A percentile compares a stretch with the other conserved stretches of the same genome.
phyloP scores from a whole-genome alignment of 2,113 vertebrate species.

The Dendropsophus ebraccatus region DNA sequence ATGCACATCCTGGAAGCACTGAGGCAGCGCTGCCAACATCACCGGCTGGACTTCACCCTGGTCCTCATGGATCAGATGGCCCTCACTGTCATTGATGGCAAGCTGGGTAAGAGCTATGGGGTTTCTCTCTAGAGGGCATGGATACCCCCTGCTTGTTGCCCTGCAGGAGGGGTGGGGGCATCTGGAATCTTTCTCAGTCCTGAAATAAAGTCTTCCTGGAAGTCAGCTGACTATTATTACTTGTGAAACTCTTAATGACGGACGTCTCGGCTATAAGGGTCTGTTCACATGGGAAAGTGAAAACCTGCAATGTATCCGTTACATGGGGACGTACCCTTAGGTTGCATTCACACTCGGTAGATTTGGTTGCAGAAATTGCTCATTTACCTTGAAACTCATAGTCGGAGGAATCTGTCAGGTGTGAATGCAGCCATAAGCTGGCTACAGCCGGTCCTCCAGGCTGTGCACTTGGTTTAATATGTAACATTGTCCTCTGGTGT shows the following conservation, averaged over 20 bases:
- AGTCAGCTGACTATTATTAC: neutral
- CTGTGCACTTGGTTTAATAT: neutral
- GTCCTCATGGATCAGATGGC: constrained; percentile 54
- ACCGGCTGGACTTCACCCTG: constrained; percentile 47
- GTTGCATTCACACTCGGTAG: no score
- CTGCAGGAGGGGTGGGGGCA: neutral
- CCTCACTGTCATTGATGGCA: constrained; percentile 47
- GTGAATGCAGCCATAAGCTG: no score
- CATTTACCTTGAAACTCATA: no score
- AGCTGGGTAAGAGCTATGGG: constrained; percentile 49
- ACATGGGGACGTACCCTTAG: no score
- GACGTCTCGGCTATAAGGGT: no score
- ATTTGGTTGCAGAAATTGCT: neutral
- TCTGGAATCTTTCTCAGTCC: no score
- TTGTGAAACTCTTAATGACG: no score
- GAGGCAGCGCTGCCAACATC: constrained; percentile 24
- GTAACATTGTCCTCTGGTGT: neutral
- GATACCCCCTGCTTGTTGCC: no score
- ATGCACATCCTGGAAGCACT: constrained; percentile 49
- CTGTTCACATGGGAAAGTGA: no score
- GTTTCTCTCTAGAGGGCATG: neutral
- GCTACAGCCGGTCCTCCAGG: neutral
- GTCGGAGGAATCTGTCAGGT: no score
- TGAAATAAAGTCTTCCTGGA: neutral
- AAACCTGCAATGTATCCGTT: no score